Evolutionary conservation across 2,797 vertebrate genomes (phyloP).

Genomic region (Okamejei kenojei): DNA sequence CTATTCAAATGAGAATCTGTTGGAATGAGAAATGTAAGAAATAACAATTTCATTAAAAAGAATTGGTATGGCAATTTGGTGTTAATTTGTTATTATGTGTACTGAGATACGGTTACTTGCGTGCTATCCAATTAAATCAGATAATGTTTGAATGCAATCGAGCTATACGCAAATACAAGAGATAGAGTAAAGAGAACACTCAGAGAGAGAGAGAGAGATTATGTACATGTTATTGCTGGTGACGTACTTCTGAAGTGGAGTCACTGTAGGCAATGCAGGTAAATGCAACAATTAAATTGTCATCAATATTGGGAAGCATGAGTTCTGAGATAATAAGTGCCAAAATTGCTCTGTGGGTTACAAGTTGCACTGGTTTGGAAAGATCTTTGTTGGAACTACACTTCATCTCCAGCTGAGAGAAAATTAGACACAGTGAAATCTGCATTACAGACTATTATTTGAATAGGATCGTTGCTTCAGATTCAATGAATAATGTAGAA

Average conservation of each 20-base stretch:
- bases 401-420: conserved; percentile 15
- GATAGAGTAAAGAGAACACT: no score
- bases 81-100: no score
- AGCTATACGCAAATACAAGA: no score
- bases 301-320: background rate
- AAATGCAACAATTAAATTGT: background rate
- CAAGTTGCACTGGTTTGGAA: background rate
- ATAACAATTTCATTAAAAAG: background rate
- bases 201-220: background rate
- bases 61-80: no score
- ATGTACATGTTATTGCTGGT: background rate
- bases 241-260: background rate
- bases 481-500: conserved; percentile 7
- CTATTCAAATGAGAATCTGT: background rate
- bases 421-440: background rate
- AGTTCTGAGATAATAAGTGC: background rate
- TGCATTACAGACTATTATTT: conserved; percentile 3
- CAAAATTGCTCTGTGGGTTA: background rate
- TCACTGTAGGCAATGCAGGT: background rate
- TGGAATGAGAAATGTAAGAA: background rate
- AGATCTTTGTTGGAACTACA: background rate
- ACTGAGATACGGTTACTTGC: no score
- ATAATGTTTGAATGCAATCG: no score
- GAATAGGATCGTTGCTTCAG: background rate
- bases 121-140: no score